Base-by-base conservation (phyloP, 2,113 vertebrate species). In the Madoqua kirkii region DNA sequence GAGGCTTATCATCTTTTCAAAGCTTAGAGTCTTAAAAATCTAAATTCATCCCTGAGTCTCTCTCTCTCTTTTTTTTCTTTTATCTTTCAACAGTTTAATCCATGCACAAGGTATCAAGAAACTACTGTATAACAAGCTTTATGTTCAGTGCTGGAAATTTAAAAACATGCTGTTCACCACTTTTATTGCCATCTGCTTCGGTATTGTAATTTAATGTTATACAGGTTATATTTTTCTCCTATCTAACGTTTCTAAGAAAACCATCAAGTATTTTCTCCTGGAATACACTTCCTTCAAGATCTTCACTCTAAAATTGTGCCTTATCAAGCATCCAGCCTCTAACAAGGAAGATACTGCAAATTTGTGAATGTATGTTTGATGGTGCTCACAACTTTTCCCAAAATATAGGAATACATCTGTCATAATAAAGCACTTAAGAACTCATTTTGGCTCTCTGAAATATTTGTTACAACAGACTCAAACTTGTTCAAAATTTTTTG, bases 401-500 rank as follows among this genome's bases (percentile, higher is more conserved):
- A 93, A 52, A 89, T 93, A 62, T 62, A 52, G n/a, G 88, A 89
- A 91, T 86, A 54, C 40, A 93, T 87, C 57, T 97, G 86, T 94
- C 95, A 86, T 74, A 79, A 87, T 88, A 83, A 93, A 93, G 86
- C 74, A 57, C 45, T 86, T 48, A 62, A 86, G 52, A 87, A 62
- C 83, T 95, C 60, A 45, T 19, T 92, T 90, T 87, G 94, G 60
- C 88, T 97, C 59, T 95, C 85, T 33, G 82, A 96, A 96, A 96
- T 97, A 96, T 97, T 95, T 94, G 87, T 89, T 91, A n/a, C 60
- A 96, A 78, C 94, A 98, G 96, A 97, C 83, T 36, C 78, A 95
- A 96, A 95, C 97, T 97, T 98, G 97, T 87, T 71, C 86, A 96
- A 91, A 45, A 89, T 97, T 93, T 91, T 97, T 96, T 85, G 31